Percentiles rank a stretch among this genome's conserved stretches.
These are phyloP conservation scores for Drosophila mayaguana DNA, from an alignment of 2,888 invertebrate species.

Conservation along the genomic window DNA sequence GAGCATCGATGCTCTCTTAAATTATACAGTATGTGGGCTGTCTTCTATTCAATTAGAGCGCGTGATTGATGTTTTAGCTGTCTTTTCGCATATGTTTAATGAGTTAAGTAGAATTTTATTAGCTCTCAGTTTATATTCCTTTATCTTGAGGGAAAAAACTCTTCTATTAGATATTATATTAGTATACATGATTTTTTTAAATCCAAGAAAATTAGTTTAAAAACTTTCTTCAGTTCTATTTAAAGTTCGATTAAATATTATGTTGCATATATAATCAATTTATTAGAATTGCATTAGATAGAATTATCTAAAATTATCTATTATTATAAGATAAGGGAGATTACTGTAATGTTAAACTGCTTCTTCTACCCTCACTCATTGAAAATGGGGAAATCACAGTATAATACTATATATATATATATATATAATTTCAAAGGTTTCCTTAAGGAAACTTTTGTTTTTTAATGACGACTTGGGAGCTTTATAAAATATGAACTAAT, in stretches of 20 bases:
- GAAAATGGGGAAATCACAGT: too few relatives aligned
- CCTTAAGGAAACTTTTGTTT: too few relatives aligned
- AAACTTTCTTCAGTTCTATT: not conserved
- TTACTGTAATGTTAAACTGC: too few relatives aligned
- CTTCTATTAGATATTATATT: not conserved
- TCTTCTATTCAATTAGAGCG: slow-evolving; percentile 6
- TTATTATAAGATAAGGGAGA: too few relatives aligned
- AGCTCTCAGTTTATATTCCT: not conserved
- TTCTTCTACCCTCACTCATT: too few relatives aligned
- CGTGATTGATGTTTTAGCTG: not conserved
- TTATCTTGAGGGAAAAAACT: not conserved
- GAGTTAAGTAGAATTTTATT: not conserved
- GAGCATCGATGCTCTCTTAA: slow-evolving; percentile 57
- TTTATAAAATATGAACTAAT: not conserved
- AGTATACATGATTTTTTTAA: not conserved
- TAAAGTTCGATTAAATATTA: not conserved
- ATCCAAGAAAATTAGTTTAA: not conserved
- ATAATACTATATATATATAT: too few relatives aligned
- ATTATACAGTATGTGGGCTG: slow-evolving; percentile 40
- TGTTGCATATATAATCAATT: not conserved
- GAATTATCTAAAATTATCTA: not conserved
- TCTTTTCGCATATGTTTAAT: not conserved
- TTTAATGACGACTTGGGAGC: too few relatives aligned
- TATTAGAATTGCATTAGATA: not conserved
- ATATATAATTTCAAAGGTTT: too few relatives aligned